phyloP scores from a whole-genome alignment of 2,797 vertebrate genomes.

The Eospalax fontanierii region DNA sequence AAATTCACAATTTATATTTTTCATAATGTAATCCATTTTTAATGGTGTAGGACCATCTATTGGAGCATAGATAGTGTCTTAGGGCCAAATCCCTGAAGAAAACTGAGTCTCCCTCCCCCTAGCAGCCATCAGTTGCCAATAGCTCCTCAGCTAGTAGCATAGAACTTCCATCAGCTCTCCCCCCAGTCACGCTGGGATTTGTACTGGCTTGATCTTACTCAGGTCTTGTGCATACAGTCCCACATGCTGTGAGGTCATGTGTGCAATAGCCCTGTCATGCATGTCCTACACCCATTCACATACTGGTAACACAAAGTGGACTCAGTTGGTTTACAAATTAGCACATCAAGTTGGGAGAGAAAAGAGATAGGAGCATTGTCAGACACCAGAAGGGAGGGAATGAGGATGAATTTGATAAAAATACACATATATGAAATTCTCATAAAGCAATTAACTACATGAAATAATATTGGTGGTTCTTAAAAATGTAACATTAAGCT shows the following conservation, averaged over 20 bases:
- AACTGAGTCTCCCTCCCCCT: no score
- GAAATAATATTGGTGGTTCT: not conserved
- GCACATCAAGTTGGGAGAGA: not conserved
- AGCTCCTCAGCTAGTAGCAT: not conserved
- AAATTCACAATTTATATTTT: slow-evolving; percentile 27
- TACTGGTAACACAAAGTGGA: not conserved
- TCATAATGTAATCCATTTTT: no score
- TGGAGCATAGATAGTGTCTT: not conserved
- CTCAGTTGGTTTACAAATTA: no score
- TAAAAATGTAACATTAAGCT: not conserved
- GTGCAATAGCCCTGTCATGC: no score
- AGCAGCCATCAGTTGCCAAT: not conserved
- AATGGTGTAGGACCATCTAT: not conserved
- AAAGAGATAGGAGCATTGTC: no score
- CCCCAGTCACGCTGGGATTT: not conserved
- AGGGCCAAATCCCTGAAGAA: not conserved
- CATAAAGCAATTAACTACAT: not conserved
- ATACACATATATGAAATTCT: not conserved
- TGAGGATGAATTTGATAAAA: no score
- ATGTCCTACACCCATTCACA: not conserved
- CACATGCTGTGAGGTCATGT: not conserved
- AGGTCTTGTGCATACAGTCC: not conserved
- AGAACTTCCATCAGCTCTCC: not conserved
- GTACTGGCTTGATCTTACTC: no score
- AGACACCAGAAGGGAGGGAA: no score